Base-by-base conservation (phyloP, 2,888 invertebrate genomes). In the Scotopteryx bipunctaria region DNA sequence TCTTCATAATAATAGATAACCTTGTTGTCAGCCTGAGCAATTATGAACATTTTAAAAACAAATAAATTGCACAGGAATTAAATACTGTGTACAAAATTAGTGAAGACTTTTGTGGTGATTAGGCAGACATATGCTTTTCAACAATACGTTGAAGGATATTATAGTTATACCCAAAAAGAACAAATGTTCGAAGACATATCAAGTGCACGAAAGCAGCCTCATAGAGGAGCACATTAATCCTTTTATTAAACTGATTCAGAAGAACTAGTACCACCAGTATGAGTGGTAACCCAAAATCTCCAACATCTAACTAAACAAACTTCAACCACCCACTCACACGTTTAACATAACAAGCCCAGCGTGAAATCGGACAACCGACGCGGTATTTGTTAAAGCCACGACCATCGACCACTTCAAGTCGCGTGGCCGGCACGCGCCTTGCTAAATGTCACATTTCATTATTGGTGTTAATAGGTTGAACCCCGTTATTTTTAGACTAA, bases 351-450 rank as follows among this genome's bases (percentile, higher is more conserved):
- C 40, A 38, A 32, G 40, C 16, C 9, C 11, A 16, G 21, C 46
- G 48, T 57, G 35, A 44, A 55, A 61, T 52, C 40, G 46, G 25
- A 51, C 49, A 55, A 41, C 54, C 32, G 51, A 46, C 37, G 36
- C 37, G 36, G 41, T 32, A 51, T 55, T 55, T 48, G 48, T 59
- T 27, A 36, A 29, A 40, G 48, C 45, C 40, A 9, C 37, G 21
- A 9, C 2, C 27, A 13, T 8, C 40, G 54, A 27, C 31, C 55
- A 58, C 61, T 58, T 52, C 27, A 44, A 33, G 45, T 13, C 62
- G 57, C 64, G 62, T 57, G 64, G 23, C 52, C 5, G 57, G 0
- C 62, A 61, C 63, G 61, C 55, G 59, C 6, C 2, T 14, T 9
- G 37, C 37, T 41, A 19, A 42, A 25, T 41, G 49, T 37, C 49